phyloP scores from a whole-genome alignment of 2,797 vertebrate species.

The Fistularia commersonii region DNA sequence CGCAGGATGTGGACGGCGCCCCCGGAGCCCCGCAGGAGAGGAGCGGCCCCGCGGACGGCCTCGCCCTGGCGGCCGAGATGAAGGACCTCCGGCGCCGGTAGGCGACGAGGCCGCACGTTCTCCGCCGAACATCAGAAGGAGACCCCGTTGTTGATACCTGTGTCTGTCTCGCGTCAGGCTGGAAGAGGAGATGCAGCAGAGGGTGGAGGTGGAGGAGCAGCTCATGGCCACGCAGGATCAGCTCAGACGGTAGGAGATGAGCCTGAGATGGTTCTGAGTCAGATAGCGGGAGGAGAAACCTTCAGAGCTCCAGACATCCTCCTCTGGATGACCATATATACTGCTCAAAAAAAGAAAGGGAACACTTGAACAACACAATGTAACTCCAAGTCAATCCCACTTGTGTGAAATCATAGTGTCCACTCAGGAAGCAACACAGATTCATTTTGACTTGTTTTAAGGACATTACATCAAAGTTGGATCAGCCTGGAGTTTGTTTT shows the following conservation, averaged over 20 bases:
- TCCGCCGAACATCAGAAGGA: too few species aligned
- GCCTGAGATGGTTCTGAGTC: neutral
- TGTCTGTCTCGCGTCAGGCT: conserved; percentile 69
- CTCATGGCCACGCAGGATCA: conserved; percentile 78
- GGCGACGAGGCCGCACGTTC: neutral
- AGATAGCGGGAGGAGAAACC: neutral
- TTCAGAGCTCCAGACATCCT: too few species aligned
- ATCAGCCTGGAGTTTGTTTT: too few species aligned
- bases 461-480: too few species aligned
- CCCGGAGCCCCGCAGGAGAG: conserved; percentile 90
- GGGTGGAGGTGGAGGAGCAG: conserved; percentile 79
- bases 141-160: too few species aligned
- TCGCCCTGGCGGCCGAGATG: conserved; percentile 67
- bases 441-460: too few species aligned
- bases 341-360: too few species aligned
- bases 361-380: too few species aligned
- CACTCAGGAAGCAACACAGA: too few species aligned
- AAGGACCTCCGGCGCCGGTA: conserved; percentile 85
- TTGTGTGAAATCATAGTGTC: too few species aligned
- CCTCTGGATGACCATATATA: too few species aligned
- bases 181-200: conserved; percentile 83
- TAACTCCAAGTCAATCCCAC: too few species aligned
- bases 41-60: conserved; percentile 56
- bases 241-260: conserved; percentile 74
- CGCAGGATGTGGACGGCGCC: conserved; percentile 76